These are phyloP conservation scores for Lytechinus pictus DNA, from an alignment of 35 echinoderm and acorn worm genomes.

Conservation along the genomic window DNA sequence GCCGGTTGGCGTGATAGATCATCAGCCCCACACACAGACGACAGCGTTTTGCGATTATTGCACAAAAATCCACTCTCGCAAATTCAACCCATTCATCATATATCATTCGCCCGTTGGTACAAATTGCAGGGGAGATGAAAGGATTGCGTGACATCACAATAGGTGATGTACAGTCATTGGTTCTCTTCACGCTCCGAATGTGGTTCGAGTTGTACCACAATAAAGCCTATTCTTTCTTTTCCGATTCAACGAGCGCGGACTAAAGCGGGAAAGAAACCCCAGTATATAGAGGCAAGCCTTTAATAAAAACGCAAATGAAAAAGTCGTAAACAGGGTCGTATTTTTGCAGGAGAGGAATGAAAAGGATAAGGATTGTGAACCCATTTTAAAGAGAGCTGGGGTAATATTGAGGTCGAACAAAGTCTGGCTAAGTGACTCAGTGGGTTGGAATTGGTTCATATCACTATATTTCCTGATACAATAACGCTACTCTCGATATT, in stretches of 20 bases:
- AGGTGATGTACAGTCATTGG: neutral
- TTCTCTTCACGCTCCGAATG: neutral
- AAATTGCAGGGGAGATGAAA: neutral
- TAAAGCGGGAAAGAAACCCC: neutral
- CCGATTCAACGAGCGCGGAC: neutral
- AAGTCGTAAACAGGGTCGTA: neutral
- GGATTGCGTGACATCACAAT: neutral
- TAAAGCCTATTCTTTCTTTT: neutral
- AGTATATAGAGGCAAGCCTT: neutral
- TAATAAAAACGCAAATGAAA: neutral
- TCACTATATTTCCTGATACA: conserved; percentile 4
- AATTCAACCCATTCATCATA: neutral
- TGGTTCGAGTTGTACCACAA: neutral
- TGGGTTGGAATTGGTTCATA: neutral
- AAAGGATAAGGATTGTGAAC: neutral
- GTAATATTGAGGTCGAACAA: neutral
- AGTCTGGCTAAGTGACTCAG: neutral
- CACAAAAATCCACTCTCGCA: neutral
- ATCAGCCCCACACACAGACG: neutral
- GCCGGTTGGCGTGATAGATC: neutral
- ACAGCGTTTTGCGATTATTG: neutral
- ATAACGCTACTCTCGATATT: neutral
- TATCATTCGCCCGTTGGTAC: neutral
- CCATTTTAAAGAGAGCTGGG: neutral
- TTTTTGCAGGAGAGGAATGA: neutral